These are phyloP conservation scores for Ceratothoa steindachneri DNA, from an alignment of 2,888 invertebrate species.

Conservation along the genomic window DNA sequence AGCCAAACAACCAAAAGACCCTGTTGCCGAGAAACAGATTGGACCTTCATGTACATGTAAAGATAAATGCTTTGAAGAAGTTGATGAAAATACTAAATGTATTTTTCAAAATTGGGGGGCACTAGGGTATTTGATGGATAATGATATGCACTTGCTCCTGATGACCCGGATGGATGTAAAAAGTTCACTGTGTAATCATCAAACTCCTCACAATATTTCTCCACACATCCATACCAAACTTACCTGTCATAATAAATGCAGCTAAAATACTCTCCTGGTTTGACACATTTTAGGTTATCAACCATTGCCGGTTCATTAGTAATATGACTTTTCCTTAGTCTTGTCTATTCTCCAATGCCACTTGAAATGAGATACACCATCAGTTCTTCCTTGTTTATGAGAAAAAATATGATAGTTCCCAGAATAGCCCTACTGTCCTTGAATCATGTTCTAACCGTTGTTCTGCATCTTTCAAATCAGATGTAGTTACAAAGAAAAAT, in stretches of 20 bases:
- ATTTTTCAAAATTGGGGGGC: too few relatives aligned
- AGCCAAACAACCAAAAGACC: too few relatives aligned
- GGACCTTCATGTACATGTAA: too few relatives aligned
- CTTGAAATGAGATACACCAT: slow-evolving; percentile 2
- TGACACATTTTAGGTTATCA: slow-evolving; percentile 12
- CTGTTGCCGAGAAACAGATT: too few relatives aligned
- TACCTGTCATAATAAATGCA: slow-evolving; percentile 14
- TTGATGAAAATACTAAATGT: too few relatives aligned
- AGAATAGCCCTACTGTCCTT: slow-evolving; percentile 5
- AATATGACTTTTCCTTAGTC: background rate
- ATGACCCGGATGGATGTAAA: background rate
- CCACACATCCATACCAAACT: slow-evolving; percentile 9
- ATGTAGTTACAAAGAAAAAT: slow-evolving; percentile 6
- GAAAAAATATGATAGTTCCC: slow-evolving; percentile 14
- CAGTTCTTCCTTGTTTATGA: background rate
- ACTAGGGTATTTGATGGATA: background rate
- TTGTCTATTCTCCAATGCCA: background rate
- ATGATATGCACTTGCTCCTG: slow-evolving; percentile 1
- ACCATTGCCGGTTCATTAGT: background rate
- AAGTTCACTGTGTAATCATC: slow-evolving; percentile 13
- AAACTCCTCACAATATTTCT: slow-evolving; percentile 14
- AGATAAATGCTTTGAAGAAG: too few relatives aligned
- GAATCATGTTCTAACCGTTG: background rate
- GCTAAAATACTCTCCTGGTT: slow-evolving; percentile 3
- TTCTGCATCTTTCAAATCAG: slow-evolving; percentile 9